Conservation (phyloP, 1,140 invertebrate species). For the Harlomillsia oculata region DNA sequence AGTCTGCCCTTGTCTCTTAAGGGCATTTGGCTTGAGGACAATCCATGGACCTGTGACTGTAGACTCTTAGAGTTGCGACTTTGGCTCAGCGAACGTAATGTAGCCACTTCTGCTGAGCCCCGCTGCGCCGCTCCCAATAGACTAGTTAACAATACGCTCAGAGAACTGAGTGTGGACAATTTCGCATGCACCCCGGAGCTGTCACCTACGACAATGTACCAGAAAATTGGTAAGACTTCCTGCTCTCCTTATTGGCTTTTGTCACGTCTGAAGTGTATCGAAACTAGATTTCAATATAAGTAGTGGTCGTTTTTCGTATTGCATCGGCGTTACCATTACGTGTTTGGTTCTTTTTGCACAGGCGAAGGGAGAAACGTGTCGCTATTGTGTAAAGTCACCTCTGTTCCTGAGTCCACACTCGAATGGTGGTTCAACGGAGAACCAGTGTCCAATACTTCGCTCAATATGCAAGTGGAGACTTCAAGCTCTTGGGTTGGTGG, state of each 20-base stretch:
- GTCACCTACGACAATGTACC: constrained; percentile 55
- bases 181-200: constrained; percentile 73
- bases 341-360: constrained; percentile 13
- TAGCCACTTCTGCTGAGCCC: constrained; percentile 55
- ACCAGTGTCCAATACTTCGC: constrained; percentile 25
- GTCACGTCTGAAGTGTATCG: too few relatives aligned
- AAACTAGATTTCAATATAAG: too few relatives aligned
- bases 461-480: constrained; percentile 38
- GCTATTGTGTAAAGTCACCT: constrained; percentile 63
- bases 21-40: constrained; percentile 69
- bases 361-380: constrained; percentile 65
- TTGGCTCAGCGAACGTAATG: constrained; percentile 65
- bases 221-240: constrained; percentile 52
- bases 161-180: constrained; percentile 56
- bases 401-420: constrained; percentile 64
- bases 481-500: constrained; percentile 36
- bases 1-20: constrained; percentile 62
- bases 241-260: neutral
- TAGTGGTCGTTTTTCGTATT: too few relatives aligned
- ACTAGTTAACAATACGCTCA: constrained; percentile 56
- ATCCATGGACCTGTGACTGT: constrained; percentile 83
- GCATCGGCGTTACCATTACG: too few relatives aligned
- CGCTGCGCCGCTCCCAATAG: constrained; percentile 60
- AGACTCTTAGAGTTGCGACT: constrained; percentile 59
- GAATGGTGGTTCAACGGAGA: constrained; percentile 67